phyloP scores from a whole-genome alignment of 2,113 vertebrate species.

The Coptodon rendalli region DNA sequence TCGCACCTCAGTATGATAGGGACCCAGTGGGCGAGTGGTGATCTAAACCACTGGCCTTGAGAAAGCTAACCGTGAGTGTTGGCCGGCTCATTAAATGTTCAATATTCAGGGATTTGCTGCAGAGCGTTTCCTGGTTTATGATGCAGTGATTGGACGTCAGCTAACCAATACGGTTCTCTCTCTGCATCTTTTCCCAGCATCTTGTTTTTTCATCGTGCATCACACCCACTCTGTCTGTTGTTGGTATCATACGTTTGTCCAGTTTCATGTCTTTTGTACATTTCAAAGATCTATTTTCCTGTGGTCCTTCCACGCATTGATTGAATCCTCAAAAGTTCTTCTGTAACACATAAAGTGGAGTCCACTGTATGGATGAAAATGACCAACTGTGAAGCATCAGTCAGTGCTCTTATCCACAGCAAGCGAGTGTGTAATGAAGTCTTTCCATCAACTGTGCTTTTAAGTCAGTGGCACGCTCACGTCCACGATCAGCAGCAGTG shows the following conservation, averaged over 20 bases:
- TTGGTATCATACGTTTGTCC: neutral
- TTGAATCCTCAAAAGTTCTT: neutral
- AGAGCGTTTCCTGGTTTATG: conserved; percentile 22
- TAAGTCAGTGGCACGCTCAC: neutral
- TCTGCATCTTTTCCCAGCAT: neutral
- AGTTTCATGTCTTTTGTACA: neutral
- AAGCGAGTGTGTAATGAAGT: neutral
- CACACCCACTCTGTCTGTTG: neutral
- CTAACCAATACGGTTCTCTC: neutral
- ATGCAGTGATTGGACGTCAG: neutral
- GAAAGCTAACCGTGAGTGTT: neutral
- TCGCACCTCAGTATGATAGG: conserved; percentile 3
- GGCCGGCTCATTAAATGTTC: neutral
- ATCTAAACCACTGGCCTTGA: neutral
- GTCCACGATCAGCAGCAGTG: neutral
- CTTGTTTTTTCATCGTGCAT: neutral
- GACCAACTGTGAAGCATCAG: neutral
- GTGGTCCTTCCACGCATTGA: neutral
- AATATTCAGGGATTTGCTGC: conserved; percentile 13
- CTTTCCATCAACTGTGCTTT: neutral
- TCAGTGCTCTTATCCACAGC: neutral
- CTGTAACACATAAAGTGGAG: neutral
- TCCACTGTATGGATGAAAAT: neutral
- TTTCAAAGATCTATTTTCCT: neutral
- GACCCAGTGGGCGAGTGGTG: neutral